Evolutionary conservation across 1,140 invertebrate species (phyloP), one percentile per base, ranked within the genome.

Genomic region (Anoplophora glabripennis): DNA sequence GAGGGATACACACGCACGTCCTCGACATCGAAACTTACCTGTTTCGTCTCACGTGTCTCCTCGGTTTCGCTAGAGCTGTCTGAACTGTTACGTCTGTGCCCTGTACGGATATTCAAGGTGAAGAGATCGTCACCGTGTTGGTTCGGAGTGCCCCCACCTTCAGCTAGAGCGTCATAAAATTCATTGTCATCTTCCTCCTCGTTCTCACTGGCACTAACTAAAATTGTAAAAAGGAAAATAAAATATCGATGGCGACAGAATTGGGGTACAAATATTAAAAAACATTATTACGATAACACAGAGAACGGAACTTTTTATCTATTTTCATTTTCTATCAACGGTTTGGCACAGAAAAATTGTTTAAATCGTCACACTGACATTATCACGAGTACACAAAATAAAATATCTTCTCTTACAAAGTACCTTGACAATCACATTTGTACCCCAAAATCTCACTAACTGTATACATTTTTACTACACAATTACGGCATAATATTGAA

Each of bases 111-210:
- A 73, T 83, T 87, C 61, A 89, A 77, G 54, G 87, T 86, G 74
- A 89, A 89, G 61, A 75, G 79, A 64, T 80, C 78, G 60, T 81
- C 80, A 8, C 76, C 74, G 63, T 76, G 66, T 48, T 70, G 60
- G 49, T 49, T 68, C 51, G 76, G 63, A 48, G 59, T 60, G 63
- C 75, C 73, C 54, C 76, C 76, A 35, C 79, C 84, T 42, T 86
- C 85, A 69, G 89, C 89, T 76, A 89, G 81, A 2, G 94, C 94
- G 80, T 97, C 94, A 74, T 92, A 95, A 78, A 96, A 98, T 67
- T 94, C 92, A 75, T 86, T 86, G 60, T 97, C 94, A 52, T 96
- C 94, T 72, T 96, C 93, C 74, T 91, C 90, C 53, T 88, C 40
- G 78, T 83, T 72, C 79, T 89, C 70, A 83, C 86, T 76, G 77